Evolutionary conservation across 2,113 vertebrate genomes (phyloP).

Genomic region (Pleuronectes platessa): DNA sequence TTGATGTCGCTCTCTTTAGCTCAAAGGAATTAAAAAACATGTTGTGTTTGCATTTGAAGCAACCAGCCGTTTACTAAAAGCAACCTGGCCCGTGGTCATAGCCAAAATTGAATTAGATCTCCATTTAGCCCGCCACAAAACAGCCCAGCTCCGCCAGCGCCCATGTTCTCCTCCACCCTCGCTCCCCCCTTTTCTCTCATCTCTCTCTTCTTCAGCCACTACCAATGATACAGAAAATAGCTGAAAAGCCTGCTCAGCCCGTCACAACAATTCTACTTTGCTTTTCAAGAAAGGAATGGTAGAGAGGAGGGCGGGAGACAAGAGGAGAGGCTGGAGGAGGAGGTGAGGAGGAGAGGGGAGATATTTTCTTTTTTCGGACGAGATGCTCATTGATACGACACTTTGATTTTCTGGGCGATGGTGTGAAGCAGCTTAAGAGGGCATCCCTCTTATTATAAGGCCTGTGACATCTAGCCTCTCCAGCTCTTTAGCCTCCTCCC

Average conservation of each 20-base stretch:
- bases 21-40: slow-evolving; percentile 26
- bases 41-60: slow-evolving; percentile 54
- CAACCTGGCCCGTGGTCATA: slow-evolving; percentile 54
- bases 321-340: background rate
- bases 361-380: slow-evolving; percentile 7
- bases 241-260: slow-evolving; percentile 54
- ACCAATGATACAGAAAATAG: slow-evolving; percentile 62
- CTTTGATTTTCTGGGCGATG: slow-evolving; percentile 74
- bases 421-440: slow-evolving; percentile 73
- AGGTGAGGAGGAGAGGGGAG: slow-evolving; percentile 36
- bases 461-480: slow-evolving; percentile 72
- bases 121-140: slow-evolving; percentile 57
- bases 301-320: slow-evolving; percentile 29
- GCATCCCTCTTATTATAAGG: slow-evolving; percentile 73
- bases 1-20: slow-evolving; percentile 3
- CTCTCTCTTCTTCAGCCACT: slow-evolving; percentile 1
- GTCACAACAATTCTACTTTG: slow-evolving; percentile 59
- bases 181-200: slow-evolving; percentile 1
- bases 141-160: slow-evolving; percentile 25
- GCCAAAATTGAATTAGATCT: slow-evolving; percentile 66
- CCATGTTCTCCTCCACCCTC: slow-evolving; percentile 14
- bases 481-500: slow-evolving; percentile 40
- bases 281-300: slow-evolving; percentile 47
- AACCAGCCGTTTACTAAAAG: slow-evolving; percentile 46
- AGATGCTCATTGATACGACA: slow-evolving; percentile 78